Percentiles rank a stretch among this genome's conserved stretches.
These are phyloP conservation scores for Semibalanus balanoides DNA, from an alignment of 1,140 invertebrate genomes.

Conservation along the genomic window DNA sequence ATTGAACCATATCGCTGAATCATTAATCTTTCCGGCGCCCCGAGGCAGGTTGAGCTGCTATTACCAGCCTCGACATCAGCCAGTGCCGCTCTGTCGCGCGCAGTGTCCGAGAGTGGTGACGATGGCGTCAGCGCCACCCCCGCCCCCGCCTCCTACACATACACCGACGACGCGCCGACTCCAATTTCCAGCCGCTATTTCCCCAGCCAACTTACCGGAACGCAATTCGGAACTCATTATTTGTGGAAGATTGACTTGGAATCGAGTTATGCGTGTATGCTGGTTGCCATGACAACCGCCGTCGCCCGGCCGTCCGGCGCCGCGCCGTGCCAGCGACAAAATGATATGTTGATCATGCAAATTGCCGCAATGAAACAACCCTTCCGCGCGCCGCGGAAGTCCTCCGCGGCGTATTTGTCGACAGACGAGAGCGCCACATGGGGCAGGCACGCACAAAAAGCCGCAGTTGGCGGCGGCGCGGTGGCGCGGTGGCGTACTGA, in stretches of 20 bases:
- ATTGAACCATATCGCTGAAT: too few species aligned
- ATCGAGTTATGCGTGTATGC: not conserved
- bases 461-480: too few species aligned
- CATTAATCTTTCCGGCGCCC: too few species aligned
- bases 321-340: not conserved
- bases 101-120: too few species aligned
- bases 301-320: too few species aligned
- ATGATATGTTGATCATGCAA: conserved; percentile 2
- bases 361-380: not conserved
- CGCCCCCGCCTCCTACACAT: not conserved
- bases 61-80: too few species aligned
- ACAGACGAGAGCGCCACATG: not conserved
- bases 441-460: not conserved
- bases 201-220: not conserved
- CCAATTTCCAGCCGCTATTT: not conserved
- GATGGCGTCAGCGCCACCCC: too few species aligned
- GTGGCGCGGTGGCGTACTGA: too few species aligned
- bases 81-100: not conserved
- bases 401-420: not conserved
- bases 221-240: not conserved
- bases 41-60: too few species aligned
- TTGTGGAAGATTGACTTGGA: not conserved
- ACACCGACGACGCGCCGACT: not conserved
- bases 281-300: not conserved
- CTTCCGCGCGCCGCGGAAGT: not conserved